Base-by-base conservation (phyloP, 2,888 invertebrate species). In the Conchocele bisecta region DNA sequence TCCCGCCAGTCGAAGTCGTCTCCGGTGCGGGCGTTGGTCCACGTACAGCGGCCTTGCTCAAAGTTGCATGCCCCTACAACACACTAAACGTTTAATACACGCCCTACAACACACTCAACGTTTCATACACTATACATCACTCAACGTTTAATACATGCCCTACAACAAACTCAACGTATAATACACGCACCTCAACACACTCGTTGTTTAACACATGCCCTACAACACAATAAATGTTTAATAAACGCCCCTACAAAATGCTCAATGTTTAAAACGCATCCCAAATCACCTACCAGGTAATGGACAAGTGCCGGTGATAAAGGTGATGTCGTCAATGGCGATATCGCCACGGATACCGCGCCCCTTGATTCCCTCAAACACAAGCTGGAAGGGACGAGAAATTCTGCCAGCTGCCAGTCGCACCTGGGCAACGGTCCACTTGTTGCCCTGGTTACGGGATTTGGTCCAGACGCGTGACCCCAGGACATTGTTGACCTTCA, bases 1-100 rank as follows among this genome's bases (percentile, higher is more conserved):
- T 82, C 69, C 13, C 57, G 77, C 89, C 89, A 90, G 73, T 90
- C 87, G 82, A 88, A 89, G 28, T 83, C 67, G 70, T 88, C 88
- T 0, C 78, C 75, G 5, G 67, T 72, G 29, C 83, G 84, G 9
- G 69, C 70, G 63, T 85, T 82, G 22, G 74, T 78, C 87, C 87
- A 88, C n/a, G 81, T 79, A 59, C 88, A 88, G 44, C 81, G 37
- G 22, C 84, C 86, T n/a, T 75, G 75, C 78, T 87, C 86, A 84
- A 88, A 84, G 53, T 67, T 71, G 72, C 87, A 87, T 5, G 77
- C 66, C 42, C 81, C 77, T 82, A 35, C 5, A 67, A 70, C 26
- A 42, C 24, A 60, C 31, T 13, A 35, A 35, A 35, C 11, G 11
- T 35, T 11, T 35, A 13, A 35, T 13, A 0, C 15, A 22, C 2